phyloP scores from a whole-genome alignment of 2,888 invertebrate species.

The Clostera curtula region DNA sequence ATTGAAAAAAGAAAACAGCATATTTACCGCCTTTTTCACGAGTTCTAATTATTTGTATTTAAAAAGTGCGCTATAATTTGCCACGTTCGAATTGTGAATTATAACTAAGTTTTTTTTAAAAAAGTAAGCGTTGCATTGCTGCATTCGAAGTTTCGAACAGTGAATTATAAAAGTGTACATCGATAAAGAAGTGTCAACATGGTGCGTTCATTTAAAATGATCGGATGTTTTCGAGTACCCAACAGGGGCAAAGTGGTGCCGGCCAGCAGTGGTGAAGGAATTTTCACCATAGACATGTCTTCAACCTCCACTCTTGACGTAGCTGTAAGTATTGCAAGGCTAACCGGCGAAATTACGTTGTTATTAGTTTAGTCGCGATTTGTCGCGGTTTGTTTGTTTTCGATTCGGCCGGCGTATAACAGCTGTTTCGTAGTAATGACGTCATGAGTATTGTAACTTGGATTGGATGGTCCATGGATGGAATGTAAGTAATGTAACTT shows the following conservation, averaged over 20 bases:
- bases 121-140: too few relatives aligned
- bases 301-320: conserved; percentile 59
- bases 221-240: conserved; percentile 52
- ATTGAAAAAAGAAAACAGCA: too few relatives aligned
- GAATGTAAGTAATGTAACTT: too few relatives aligned
- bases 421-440: conserved; percentile 26
- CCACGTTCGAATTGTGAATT: too few relatives aligned
- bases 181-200: conserved; percentile 27
- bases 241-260: conserved; percentile 56
- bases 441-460: conserved; percentile 1
- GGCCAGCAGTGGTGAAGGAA: conserved; percentile 39
- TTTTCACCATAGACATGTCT: conserved; percentile 58
- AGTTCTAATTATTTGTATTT: too few relatives aligned
- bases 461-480: too few relatives aligned
- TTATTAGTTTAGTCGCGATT: background rate
- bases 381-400: conserved; percentile 10
- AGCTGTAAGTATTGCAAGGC: conserved; percentile 42
- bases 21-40: too few relatives aligned
- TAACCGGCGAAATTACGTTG: conserved; percentile 7
- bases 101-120: too few relatives aligned
- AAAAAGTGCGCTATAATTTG: too few relatives aligned
- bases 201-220: conserved; percentile 56
- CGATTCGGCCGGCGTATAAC: conserved; percentile 10
- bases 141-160: conserved; percentile 3
- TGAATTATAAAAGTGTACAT: conserved; percentile 23